These are phyloP conservation scores for Cecidostiba fungosa DNA, from an alignment of 2,888 invertebrate genomes.

Conservation along the genomic window DNA sequence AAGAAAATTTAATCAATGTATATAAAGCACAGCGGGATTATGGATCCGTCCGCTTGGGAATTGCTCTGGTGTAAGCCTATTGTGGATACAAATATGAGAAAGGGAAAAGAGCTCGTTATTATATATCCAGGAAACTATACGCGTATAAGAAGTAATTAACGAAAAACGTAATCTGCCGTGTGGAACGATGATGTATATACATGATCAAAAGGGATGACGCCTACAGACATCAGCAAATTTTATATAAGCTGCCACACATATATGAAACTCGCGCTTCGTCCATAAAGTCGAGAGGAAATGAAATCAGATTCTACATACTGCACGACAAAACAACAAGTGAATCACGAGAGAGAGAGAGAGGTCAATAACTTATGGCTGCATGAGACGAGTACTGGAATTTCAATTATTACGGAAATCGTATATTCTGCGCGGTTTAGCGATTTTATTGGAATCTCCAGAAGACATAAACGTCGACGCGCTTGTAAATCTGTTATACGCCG, in stretches of 20 bases:
- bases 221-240: too few relatives aligned
- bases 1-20: constrained; percentile 11
- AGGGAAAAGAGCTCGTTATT: neutral
- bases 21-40: neutral
- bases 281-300: neutral
- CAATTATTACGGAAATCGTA: constrained; percentile 21
- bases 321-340: neutral
- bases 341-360: neutral
- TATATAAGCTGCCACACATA: too few relatives aligned
- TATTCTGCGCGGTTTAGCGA: neutral
- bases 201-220: neutral
- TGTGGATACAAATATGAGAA: neutral
- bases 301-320: neutral
- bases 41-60: neutral
- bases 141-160: neutral
- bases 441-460: constrained; percentile 11
- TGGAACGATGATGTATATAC: neutral
- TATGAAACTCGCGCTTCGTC: neutral
- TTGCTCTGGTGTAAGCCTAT: neutral
- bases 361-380: constrained; percentile 45
- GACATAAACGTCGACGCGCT: neutral
- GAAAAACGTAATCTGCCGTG: neutral
- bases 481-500: neutral
- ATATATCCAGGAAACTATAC: neutral
- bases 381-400: constrained; percentile 5